These are phyloP conservation scores for Halocaridina rubra DNA, from an alignment of 2,888 invertebrate genomes.

Conservation along the genomic window DNA sequence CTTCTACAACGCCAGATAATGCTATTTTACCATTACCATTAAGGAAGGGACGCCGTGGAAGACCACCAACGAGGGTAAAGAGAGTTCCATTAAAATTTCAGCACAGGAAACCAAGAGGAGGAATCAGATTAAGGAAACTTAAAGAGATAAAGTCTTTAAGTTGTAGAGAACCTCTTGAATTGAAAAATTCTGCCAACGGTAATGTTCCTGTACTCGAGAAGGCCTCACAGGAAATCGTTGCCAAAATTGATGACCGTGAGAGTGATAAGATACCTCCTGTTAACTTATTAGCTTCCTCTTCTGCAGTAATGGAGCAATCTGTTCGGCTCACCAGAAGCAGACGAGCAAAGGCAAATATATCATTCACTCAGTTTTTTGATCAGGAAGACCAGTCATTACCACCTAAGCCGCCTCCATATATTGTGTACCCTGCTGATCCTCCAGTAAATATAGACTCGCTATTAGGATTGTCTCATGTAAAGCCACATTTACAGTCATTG, in stretches of 20 bases:
- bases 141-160: neutral
- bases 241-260: neutral
- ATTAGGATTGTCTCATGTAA: neutral
- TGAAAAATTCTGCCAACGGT: neutral
- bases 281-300: neutral
- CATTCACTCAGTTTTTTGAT: conserved; percentile 53
- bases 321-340: conserved; percentile 1
- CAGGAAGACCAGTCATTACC: conserved; percentile 7
- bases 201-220: neutral
- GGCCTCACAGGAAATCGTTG: neutral
- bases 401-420: neutral
- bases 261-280: too few species aligned
- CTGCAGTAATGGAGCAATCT: neutral
- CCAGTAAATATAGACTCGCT: neutral
- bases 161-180: neutral
- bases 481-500: neutral
- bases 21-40: neutral
- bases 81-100: neutral
- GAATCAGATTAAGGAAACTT: neutral
- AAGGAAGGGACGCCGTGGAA: neutral
- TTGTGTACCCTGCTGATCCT: neutral
- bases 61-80: neutral
- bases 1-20: conserved; percentile 46
- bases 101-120: neutral
- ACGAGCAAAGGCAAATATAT: conserved; percentile 37